Conservation (phyloP, 1,140 invertebrate genomes). For the Nasonia longicornis region DNA sequence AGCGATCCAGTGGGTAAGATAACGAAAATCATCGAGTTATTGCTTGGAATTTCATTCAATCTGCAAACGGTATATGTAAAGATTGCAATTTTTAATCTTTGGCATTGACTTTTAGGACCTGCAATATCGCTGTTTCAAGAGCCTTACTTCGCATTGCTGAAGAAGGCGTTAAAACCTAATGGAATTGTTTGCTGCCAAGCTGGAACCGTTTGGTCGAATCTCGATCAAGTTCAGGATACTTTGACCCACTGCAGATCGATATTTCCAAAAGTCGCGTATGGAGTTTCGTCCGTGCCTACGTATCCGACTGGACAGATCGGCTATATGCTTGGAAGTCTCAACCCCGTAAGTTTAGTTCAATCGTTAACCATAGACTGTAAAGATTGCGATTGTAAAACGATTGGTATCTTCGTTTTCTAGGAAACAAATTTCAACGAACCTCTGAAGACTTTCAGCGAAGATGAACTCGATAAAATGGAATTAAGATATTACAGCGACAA, state of each 20-base stretch:
- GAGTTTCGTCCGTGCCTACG: slow-evolving; percentile 87
- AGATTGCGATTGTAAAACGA: not conserved
- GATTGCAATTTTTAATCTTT: no score
- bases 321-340: slow-evolving; percentile 82
- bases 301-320: slow-evolving; percentile 98
- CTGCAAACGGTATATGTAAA: no score
- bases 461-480: slow-evolving; percentile 79
- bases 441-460: slow-evolving; percentile 73
- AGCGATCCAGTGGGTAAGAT: slow-evolving; percentile 90
- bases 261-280: slow-evolving; percentile 86
- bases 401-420: not conserved
- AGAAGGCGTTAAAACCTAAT: slow-evolving; percentile 81
- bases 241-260: slow-evolving; percentile 79
- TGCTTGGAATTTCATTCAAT: no score
- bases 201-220: slow-evolving; percentile 92
- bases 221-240: slow-evolving; percentile 83
- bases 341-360: slow-evolving; percentile 52
- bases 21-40: not conserved
- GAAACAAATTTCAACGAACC: slow-evolving; percentile 81
- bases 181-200: slow-evolving; percentile 95
- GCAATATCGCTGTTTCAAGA: slow-evolving; percentile 82
- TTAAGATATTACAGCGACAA: slow-evolving; percentile 89
- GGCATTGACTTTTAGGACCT: slow-evolving; percentile 68
- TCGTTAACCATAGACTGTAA: not conserved
- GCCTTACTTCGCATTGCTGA: slow-evolving; percentile 90